phyloP scores from a whole-genome alignment of 2,888 invertebrate species.

The Doris montereyensis region DNA sequence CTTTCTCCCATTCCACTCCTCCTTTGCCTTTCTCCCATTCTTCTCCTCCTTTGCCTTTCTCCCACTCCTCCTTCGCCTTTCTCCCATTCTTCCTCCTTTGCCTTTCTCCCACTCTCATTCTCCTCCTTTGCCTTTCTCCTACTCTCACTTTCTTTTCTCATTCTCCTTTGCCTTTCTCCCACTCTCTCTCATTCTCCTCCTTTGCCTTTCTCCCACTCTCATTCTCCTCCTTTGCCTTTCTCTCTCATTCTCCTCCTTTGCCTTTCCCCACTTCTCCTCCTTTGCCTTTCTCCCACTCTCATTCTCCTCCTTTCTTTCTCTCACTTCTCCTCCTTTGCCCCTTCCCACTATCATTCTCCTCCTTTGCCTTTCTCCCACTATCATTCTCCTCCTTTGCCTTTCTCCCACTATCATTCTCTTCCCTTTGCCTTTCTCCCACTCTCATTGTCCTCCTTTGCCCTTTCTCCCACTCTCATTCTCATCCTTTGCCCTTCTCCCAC shows the following conservation, averaged over 20 bases:
- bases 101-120: not conserved
- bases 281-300: too few relatives aligned
- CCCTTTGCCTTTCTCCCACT: not conserved
- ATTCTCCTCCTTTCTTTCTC: too few relatives aligned
- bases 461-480: not conserved
- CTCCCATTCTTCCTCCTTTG: not conserved
- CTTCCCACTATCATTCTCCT: not conserved
- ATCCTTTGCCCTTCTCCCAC: not conserved
- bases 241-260: conserved; percentile 2
- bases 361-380: not conserved
- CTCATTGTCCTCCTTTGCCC: not conserved
- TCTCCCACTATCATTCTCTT: conserved; percentile 29
- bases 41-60: not conserved
- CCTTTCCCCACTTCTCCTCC: not conserved
- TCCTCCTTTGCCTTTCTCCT: not conserved
- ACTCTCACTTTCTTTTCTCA: not conserved
- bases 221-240: too few relatives aligned
- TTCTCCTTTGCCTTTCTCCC: not conserved
- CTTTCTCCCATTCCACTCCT: too few relatives aligned
- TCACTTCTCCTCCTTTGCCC: not conserved
- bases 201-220: not conserved
- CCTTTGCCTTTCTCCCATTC: not conserved
- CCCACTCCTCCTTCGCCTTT: too few relatives aligned
- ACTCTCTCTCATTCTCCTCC: not conserved
- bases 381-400: not conserved